Evolutionary conservation across 2,888 invertebrate species (phyloP), one percentile per base, ranked within the genome.

Genomic region (Phrixothrix hirtus): DNA sequence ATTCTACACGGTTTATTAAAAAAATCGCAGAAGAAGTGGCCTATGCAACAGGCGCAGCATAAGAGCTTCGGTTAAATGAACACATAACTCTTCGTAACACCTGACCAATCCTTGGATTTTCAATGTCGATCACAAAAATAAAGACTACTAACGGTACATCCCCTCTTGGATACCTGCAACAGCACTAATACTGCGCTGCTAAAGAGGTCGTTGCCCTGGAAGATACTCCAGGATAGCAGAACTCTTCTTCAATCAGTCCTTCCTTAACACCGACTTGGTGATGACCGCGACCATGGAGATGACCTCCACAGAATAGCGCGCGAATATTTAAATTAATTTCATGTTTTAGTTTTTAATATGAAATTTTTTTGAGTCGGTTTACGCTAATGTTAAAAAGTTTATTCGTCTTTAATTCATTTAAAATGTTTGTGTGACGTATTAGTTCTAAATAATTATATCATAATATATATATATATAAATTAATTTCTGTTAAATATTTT

Each of bases 111-210:
- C 36, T 30, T 29, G 41, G 39, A 32, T 16, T 66, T 63, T 62
- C 63, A 65, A 69, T 69, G 66, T 70, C 69, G 70, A 72, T 72
- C 68, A 70, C 66, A 66, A 65, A 70, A 70, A 68, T 66, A 68
- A 69, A 66, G 64, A 49, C 47, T 67, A 63, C 64, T 73, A 73
- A 73, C 73, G 73, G 73, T 72, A 72, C 64, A 62, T 72, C 71
- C 72, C 73, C 73, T 65, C 71, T 60, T 63, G 61, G 63, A 58
- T 68, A 68, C 70, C 70, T 70, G 69, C 70, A 71, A 64, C 69
- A 65, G 63, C 65, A 65, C 63, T 64, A 66, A 62, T 61, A 64
- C 60, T 61, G 66, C 63, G 55, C 63, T 61, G 61, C 60, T 61
- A 62, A 64, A 61, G 65, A 70, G 72, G 70, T 73, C 65, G 69